Evolutionary conservation across 2,113 vertebrate species (phyloP), one percentile per base, ranked within the genome.

Genomic region (Pionites leucogaster): DNA sequence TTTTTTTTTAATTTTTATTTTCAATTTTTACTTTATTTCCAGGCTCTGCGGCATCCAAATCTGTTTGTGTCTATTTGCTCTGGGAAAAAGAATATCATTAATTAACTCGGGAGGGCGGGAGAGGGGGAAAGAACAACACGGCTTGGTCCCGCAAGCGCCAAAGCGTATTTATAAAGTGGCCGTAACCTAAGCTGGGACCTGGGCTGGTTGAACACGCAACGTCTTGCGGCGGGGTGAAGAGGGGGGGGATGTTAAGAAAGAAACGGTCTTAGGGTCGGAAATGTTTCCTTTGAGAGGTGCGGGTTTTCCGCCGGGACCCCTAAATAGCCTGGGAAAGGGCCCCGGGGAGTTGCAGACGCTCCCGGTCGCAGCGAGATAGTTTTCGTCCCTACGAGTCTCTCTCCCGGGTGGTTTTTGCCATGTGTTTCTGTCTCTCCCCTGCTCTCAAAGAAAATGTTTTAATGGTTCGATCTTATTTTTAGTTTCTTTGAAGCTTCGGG

Each of bases 91-190:
- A 78, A 39, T 12, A 11, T 57, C 60, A 11, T 31, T 24, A 86
- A 55, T 59, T 63, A 77, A 81, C 64, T 60, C 35, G 47, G 57
- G 84, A 63, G 46, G 68, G 60, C 10, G 77, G 52, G 46, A 67
- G 69, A 46, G 70, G 57, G 57, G 46, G 42, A 41, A 74, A 90
- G 68, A 78, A 81, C 24, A 86, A 81, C 72, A 74, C 18, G 57
- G 44, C 77, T 86, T 74, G 29, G 44, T 93, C 86, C 89, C 41
- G 41, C 72, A 39, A 92, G 72, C 33, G 31, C 91, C 84, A 87
- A 96, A 72, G 86, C 97, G 94, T 98, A 98, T 99, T 99, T 99
- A 98, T 98, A 96, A 95, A 95, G 79, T 98, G 98, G 98, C 98
- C 96, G 98, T 98, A 91, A 71, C 75, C 10, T 39, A 91, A 87